Base-by-base conservation (phyloP, 2,113 vertebrate species). In the Melanotaenia duboulayi region DNA sequence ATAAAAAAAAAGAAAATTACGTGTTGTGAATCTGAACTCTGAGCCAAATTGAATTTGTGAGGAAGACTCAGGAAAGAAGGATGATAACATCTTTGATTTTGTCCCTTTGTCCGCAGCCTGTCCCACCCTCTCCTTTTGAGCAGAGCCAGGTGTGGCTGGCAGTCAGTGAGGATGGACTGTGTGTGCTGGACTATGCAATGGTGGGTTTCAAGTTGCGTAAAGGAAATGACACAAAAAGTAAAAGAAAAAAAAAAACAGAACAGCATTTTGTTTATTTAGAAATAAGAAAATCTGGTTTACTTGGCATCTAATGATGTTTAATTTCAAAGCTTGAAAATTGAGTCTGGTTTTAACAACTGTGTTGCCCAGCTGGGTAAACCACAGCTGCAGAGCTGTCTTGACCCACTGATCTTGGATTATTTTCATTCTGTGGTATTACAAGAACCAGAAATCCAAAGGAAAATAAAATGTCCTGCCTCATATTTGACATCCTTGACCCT, bases 111-210 rank as follows among this genome's bases (percentile, higher is more conserved):
- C 51, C 82, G 11, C 85, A 97, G 96, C 94, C 95, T 7, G 51
- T 95, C 61, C 91, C 90, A 4, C 95, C 95, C 16, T 95, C 92
- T 17, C 55, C 89, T 0, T 42, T 95, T 20, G 94, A 95, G 74
- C 93, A 95, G 59, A 87, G 74, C 68, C 93, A 93, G 70, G 90
- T 96, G 60, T 97, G 96, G 96, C 88, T 97, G 85, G 95, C 95
- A 55, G 95, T 97, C 88, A 95, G 92, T 67, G 96, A 97, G 90
- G 96, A 97, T 52, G 96, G 96, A 24, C 57, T 97, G 76, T 95
- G 92, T 83, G 90, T 97, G 66, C 87, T 97, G 83, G 95, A 97
- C 85, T 92, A 92, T 54, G 91, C 95, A 46, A 96, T 96, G 96
- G 96, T 96, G 87, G 74, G 93, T 80, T 24, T 49, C 4, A 65